These are phyloP conservation scores for Hirtodrosophila confusa DNA, from an alignment of 2,888 invertebrate species.

Conservation along the genomic window DNA sequence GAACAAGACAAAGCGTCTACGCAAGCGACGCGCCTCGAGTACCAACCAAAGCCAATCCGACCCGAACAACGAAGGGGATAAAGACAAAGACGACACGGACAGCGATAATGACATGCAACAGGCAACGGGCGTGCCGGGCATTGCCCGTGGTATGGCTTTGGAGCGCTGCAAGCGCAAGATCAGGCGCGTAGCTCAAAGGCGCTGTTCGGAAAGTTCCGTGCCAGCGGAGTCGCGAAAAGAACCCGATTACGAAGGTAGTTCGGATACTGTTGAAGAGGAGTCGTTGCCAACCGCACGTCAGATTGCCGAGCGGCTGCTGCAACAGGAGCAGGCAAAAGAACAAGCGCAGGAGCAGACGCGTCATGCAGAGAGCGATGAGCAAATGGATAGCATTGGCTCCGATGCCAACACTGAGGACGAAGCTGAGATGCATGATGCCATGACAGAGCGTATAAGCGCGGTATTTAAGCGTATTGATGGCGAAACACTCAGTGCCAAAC, in stretches of 20 bases:
- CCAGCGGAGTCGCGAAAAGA: conserved; percentile 22
- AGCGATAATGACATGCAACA: conserved; percentile 47
- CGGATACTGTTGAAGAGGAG: conserved; percentile 60
- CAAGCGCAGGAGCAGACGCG: neutral
- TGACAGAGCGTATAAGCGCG: conserved; percentile 34
- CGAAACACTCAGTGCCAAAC: neutral
- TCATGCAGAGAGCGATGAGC: neutral
- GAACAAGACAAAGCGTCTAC: conserved; percentile 77
- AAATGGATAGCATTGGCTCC: conserved; percentile 36
- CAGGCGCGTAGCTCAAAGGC: conserved; percentile 44
- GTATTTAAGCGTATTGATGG: conserved; percentile 54
- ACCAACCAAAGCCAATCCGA: conserved; percentile 73
- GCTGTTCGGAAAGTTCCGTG: conserved; percentile 39
- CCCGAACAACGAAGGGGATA: conserved; percentile 52
- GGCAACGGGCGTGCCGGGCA: conserved; percentile 73
- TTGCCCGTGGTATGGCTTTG: conserved; percentile 80
- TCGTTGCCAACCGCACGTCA: conserved; percentile 77
- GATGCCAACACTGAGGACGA: conserved; percentile 50
- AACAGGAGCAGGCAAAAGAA: conserved; percentile 24
- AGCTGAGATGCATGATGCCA: conserved; percentile 39
- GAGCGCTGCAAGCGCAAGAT: conserved; percentile 71
- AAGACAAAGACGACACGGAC: conserved; percentile 38
- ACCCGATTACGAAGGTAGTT: conserved; percentile 52
- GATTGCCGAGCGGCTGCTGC: conserved; percentile 79
- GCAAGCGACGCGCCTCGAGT: conserved; percentile 80